phyloP scores from a whole-genome alignment of 2,113 vertebrate genomes.

The Grus americana region DNA sequence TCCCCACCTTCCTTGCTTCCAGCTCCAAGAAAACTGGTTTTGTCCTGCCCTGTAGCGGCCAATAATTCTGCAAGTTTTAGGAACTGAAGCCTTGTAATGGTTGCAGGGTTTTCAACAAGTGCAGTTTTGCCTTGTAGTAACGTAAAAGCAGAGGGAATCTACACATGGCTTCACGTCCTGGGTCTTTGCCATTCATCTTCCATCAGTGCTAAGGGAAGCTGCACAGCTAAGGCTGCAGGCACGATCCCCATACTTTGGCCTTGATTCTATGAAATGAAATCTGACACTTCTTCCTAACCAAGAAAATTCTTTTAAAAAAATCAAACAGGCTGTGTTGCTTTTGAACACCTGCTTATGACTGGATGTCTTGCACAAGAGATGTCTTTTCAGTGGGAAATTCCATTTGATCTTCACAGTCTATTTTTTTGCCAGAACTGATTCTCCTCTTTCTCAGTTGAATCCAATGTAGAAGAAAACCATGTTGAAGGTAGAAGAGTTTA shows the following conservation, averaged over 20 bases:
- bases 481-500: background rate
- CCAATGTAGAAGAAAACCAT: background rate
- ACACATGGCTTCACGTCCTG: background rate
- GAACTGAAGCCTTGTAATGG: background rate
- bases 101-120: background rate
- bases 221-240: background rate
- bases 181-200: background rate
- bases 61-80: background rate
- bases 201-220: background rate
- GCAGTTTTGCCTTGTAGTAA: background rate
- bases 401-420: background rate
- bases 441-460: background rate
- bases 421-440: background rate
- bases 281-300: background rate
- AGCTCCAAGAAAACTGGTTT: background rate
- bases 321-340: background rate
- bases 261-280: rapidly evolving
- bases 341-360: background rate
- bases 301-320: background rate
- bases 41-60: background rate
- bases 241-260: rapidly evolving
- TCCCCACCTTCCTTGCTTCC: background rate
- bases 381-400: background rate
- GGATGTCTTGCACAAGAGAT: background rate
- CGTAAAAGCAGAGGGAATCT: background rate